Base-by-base conservation (phyloP, 1,140 invertebrate genomes). In the Calosoma granatense region DNA sequence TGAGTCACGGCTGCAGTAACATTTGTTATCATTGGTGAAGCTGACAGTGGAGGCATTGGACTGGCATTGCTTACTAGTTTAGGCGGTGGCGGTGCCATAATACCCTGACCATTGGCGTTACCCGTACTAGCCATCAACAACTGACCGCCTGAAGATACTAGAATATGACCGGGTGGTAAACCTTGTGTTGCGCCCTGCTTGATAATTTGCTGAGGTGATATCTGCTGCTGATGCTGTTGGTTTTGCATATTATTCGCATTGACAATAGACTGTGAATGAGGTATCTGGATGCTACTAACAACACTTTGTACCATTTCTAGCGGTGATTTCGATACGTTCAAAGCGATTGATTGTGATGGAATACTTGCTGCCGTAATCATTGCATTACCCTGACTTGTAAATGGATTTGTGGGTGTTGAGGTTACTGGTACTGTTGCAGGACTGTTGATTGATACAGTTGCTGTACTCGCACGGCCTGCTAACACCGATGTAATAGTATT, bases 241-340 rank as follows among this genome's bases (percentile, higher is more conserved):
- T 59, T 56, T 39, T 67, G 63, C 41, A 63, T 26, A 51, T 59
- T 51, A 51, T 54, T 51, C 23, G 57, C 23, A 4, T 58, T 57
- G 6, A 61, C 53, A 51, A 60, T 63, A 14, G 65, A 64, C 41
- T 67, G 65, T 21, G 65, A 69, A 57, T 78, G 75, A 56, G 81
- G 80, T 55, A 84, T 74, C 69, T 86, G 84, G 62, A 86, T 82
- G 67, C 81, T 87, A 60, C 85, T 87, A 19, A 88, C 86, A 15
- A 88, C 84, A 69, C 82, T 88, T 67, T 88, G 86, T 1, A 87
- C 85, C 84, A 87, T 87, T 73, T 88, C 86, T 19, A 88, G 65
- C 1, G 86, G 86, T 22, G 86, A 85, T 67, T 87, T 87, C 2
- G 83, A 78, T 6, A 68, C 62, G 26, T 61, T 66, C 9, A 67